Conservation (phyloP, 64 coral and sea anemone species). For the Actinia equina region DNA sequence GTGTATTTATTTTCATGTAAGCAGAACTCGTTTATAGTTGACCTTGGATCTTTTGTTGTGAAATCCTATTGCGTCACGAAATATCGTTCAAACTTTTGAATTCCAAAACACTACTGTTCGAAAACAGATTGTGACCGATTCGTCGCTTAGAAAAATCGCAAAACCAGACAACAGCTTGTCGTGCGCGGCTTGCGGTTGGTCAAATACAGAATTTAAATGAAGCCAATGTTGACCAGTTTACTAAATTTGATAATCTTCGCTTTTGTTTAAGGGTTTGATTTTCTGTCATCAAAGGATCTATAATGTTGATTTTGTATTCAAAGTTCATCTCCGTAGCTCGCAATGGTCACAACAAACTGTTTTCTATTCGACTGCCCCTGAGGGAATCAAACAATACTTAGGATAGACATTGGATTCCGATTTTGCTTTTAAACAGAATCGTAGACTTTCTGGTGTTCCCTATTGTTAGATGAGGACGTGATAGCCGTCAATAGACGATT, state of each 20-base stretch:
- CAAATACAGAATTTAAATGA: neutral
- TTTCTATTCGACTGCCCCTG: neutral
- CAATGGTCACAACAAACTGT: neutral
- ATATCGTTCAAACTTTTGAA: neutral
- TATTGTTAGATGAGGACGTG: constrained; percentile 1
- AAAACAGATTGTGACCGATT: neutral
- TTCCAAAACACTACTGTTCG: neutral
- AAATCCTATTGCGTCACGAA: neutral
- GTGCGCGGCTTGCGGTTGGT: neutral
- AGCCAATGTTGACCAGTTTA: constrained; percentile 1
- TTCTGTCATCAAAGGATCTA: neutral
- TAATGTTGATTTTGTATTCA: neutral
- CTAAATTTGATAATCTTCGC: neutral
- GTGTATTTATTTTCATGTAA: constrained; percentile 7
- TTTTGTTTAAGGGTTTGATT: constrained; percentile 4
- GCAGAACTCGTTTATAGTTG: neutral
- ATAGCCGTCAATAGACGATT: constrained; percentile 15
- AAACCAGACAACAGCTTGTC: neutral
- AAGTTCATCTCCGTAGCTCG: neutral
- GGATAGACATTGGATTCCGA: neutral
- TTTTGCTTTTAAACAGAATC: neutral
- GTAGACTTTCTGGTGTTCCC: constrained; percentile 11
- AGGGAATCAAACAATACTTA: neutral
- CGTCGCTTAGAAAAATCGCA: neutral
- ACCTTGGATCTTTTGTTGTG: neutral